Percentiles rank a stretch among this genome's conserved stretches.
Evolutionary conservation across 1,140 invertebrate genomes (phyloP).

Genomic region (Laodelphax striatellus): DNA sequence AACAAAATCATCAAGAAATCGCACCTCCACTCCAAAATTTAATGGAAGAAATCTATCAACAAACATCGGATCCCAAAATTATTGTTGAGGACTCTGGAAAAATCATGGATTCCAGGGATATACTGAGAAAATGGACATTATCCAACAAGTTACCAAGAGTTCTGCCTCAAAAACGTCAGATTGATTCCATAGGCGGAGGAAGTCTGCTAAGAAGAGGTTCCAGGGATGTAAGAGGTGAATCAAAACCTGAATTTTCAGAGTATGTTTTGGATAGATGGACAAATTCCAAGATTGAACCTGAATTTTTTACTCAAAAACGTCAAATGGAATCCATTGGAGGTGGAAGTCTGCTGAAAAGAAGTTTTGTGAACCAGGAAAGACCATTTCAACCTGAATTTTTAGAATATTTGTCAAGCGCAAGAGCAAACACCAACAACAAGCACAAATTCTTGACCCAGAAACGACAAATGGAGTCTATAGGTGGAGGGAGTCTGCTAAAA

Average conservation of each 20-base stretch:
- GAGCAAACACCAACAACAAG: background rate
- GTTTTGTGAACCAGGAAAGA: background rate
- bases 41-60: too few relatives aligned
- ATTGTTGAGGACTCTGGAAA: too few relatives aligned
- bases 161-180: conserved; percentile 14
- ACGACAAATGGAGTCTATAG: too few relatives aligned
- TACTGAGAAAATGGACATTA: background rate
- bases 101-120: background rate
- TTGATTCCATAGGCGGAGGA: conserved; percentile 12
- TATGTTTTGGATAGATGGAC: background rate
- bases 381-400: background rate
- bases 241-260: background rate
- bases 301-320: too few relatives aligned
- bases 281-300: too few relatives aligned
- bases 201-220: background rate
- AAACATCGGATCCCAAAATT: too few relatives aligned
- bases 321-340: conserved; percentile 1
- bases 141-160: conserved; percentile 14
- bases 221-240: background rate
- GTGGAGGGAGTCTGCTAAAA: background rate
- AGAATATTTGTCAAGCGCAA: background rate
- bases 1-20: too few relatives aligned
- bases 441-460: background rate
- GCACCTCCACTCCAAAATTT: too few relatives aligned
- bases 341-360: conserved; percentile 1